Percentiles rank a stretch among this genome's conserved stretches.
phyloP scores from a whole-genome alignment of 2,113 vertebrate genomes.

The Artemisiospiza belli region DNA sequence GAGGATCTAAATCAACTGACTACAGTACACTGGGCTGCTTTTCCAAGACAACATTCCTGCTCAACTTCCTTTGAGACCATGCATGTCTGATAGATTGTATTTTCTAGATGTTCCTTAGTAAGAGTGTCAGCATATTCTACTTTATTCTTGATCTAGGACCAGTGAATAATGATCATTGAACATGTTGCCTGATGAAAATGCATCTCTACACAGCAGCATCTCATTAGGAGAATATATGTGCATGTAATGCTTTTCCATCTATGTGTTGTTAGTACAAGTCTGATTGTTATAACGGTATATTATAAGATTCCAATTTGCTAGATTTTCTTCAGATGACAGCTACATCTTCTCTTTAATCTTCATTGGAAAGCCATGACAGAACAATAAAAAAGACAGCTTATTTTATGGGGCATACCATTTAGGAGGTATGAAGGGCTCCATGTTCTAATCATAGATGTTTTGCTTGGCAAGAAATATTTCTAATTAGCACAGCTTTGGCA shows the following conservation, averaged over 20 bases:
- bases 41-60: background rate
- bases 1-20: accelerated
- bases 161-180: background rate
- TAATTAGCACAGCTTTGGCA: background rate
- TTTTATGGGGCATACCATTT: background rate
- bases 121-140: background rate
- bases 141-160: background rate
- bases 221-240: background rate
- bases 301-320: background rate
- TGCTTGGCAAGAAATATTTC: background rate
- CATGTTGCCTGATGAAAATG: background rate
- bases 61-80: background rate
- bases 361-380: background rate
- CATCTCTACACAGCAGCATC: background rate
- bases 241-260: background rate
- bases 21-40: background rate
- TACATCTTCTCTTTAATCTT: background rate
- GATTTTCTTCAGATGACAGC: background rate
- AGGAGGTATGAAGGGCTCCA: background rate
- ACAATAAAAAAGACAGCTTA: background rate
- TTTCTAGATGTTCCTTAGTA: background rate
- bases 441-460: background rate
- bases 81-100: background rate
- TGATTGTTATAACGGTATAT: background rate
- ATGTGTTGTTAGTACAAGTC: background rate